Conservation (phyloP, 2,113 vertebrate species). For the Eidolon helvum region DNA sequence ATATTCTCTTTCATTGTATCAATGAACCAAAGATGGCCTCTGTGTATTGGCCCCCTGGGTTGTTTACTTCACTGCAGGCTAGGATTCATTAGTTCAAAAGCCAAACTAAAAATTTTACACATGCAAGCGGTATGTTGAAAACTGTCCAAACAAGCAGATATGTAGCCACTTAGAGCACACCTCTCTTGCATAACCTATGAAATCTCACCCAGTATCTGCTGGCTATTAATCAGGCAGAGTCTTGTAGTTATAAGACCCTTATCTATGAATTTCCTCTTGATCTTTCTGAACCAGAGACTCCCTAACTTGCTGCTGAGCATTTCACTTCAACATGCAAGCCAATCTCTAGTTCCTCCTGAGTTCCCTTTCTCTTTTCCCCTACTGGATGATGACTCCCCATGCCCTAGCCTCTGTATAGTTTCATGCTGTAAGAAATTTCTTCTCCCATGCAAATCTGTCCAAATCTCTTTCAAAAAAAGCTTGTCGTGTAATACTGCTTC, state of each 20-base stretch:
- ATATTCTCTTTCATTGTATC: neutral
- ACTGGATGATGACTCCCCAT: accelerated
- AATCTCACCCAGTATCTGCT: neutral
- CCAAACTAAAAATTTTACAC: neutral
- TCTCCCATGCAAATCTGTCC: neutral
- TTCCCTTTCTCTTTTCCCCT: neutral
- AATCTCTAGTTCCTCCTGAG: accelerated
- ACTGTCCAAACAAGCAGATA: neutral
- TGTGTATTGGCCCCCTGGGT: neutral
- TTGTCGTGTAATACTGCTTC: neutral
- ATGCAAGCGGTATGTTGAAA: neutral
- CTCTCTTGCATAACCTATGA: neutral
- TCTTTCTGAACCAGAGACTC: neutral
- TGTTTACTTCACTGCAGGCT: neutral
- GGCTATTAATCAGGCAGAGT: neutral
- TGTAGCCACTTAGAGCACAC: neutral
- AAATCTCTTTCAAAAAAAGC: neutral
- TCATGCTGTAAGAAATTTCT: neutral
- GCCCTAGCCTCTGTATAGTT: neutral
- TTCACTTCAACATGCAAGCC: neutral
- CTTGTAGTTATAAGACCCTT: neutral
- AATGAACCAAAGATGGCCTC: neutral
- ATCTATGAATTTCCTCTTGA: neutral
- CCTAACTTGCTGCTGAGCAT: no score
- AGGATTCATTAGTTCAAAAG: neutral